Base-by-base conservation (phyloP, 2,113 vertebrate species). In the Carollia perspicillata region DNA sequence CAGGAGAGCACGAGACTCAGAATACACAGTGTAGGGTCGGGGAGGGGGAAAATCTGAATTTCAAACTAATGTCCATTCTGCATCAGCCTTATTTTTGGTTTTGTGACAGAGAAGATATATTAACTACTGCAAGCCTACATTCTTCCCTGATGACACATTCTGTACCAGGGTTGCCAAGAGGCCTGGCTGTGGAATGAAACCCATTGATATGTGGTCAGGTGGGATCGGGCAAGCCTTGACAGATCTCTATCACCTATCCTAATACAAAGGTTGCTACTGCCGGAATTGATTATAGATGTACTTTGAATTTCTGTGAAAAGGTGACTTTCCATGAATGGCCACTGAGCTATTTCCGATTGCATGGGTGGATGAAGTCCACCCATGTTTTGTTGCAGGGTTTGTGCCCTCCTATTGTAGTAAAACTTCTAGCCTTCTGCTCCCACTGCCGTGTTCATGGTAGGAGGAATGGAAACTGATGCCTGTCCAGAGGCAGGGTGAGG, bases 261-360 rank as follows among this genome's bases (percentile, higher is more conserved):
- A 8, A 23, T n/a, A 0, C 30, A 13, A 14, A 14, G 84, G 20
- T 26, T 11, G 7, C 42, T 9, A 1, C 33, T 1, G 14, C 13
- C 0, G 4, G 4, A 0, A 9, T 0, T 1, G 40, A n/a, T 35
- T 26, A 33, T 7, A 60, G 5, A n/a, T 33, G 3, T 9, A 0
- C 30, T n/a, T 12, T 17, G 14, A 6, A 14, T 30, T 60, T 55
- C 79, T 40, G 3, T n/a, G 84, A 18, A 47, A 72, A 65, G 17
- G 58, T 8, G 3, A 60, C 35, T 55, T 10, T n/a, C 44, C 28
- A 10, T 18, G 0, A 77, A 17, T 0, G 65, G 35, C 10, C 28
- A 8, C 23, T 1, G 60, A 33, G 8, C 18, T 20, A 12, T 18
- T 42, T 74, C n/a, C n/a, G 9, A 13, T 22, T 6, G 6, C 0